Percentiles rank a stretch among this genome's conserved stretches.
Evolutionary conservation across 1,140 invertebrate genomes (phyloP).

Genomic region (Ips nitidus): DNA sequence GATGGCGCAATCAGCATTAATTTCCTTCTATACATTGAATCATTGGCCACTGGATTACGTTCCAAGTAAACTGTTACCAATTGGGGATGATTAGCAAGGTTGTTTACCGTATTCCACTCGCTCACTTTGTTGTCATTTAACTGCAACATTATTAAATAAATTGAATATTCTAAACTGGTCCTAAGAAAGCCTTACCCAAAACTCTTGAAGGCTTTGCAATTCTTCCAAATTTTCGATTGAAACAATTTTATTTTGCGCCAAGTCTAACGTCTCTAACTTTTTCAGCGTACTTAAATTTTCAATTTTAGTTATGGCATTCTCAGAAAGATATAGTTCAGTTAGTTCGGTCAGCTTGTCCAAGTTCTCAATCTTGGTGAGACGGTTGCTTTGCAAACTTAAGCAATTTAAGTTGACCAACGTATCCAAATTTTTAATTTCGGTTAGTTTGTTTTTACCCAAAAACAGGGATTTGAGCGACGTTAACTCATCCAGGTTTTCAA

Average conservation of each 20-base stretch:
- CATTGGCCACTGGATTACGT: constrained; percentile 83
- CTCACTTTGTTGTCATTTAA: constrained; percentile 90
- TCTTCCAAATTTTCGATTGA: constrained; percentile 78
- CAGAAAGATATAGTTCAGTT: constrained; percentile 89
- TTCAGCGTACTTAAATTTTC: constrained; percentile 72
- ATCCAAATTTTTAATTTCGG: constrained; percentile 83
- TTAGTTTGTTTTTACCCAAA: constrained; percentile 96
- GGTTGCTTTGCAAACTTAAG: constrained; percentile 89
- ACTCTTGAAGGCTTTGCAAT: constrained; percentile 78
- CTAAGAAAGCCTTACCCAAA: constrained; percentile 75
- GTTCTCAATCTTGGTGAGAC: constrained; percentile 86
- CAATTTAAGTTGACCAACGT: constrained; percentile 75
- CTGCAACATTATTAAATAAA: constrained; percentile 57
- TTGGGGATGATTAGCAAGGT: constrained; percentile 71
- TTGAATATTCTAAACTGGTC: neutral
- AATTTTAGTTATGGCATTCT: constrained; percentile 85
- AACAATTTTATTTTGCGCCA: constrained; percentile 87
- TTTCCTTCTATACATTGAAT: constrained; percentile 88
- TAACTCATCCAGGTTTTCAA: constrained; percentile 81
- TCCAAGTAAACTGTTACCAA: constrained; percentile 92
- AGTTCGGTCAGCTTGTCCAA: constrained; percentile 72
- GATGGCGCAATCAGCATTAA: constrained; percentile 85
- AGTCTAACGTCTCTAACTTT: constrained; percentile 82
- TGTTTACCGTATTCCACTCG: constrained; percentile 83
- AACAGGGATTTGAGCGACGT: constrained; percentile 75